Evolutionary conservation across 2,113 vertebrate species (phyloP), one percentile per base, ranked within the genome.

Genomic region (Scophthalmus maximus): DNA sequence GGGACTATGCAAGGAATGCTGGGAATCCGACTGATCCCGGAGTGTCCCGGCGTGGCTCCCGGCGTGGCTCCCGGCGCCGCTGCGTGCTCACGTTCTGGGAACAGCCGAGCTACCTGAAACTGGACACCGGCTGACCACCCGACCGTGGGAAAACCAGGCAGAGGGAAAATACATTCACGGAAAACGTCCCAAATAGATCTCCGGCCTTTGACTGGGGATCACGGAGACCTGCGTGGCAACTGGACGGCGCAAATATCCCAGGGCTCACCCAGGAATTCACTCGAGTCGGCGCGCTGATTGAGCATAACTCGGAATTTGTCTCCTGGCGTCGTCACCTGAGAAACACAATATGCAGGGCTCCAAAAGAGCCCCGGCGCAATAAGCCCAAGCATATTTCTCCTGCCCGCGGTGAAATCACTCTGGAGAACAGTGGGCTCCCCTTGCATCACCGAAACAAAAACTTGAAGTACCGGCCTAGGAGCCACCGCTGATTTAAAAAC

Each of bases 1-100:
- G 85, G 66, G 90, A 85, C 85, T 90, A 91, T 90, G 87, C 25
- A 36, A 83, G 82, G 90, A 91, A 91, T 91, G 85, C 67, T 0
- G 75, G 88, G 90, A 91, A 91, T 91, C 62, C 51, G 42, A 90
- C 82, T 90, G 90, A 91, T 88, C 85, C 85, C 61, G 15, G 68
- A 79, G 80, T 78, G 85, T 90, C 85, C 87, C 56, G 78, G 83
- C 77, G 66, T 76, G 88, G 85, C 85, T 87, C 84, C 82, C 80
- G 64, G 70, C 36, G n/a, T n/a, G 26, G 42, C 68, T 78, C 76
- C 87, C 78, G n/a, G n/a, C n/a, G n/a, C n/a, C n/a, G n/a, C n/a
- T n/a, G 80, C 59, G 46, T 8, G 69, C 85, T 89, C 90, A 86
- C 85, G 85, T 90, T 88, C 79, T 88, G 79, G 82, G 87, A 30